Evolutionary conservation across 2,113 vertebrate species (phyloP).

Genomic region (Pelecanus crispus): DNA sequence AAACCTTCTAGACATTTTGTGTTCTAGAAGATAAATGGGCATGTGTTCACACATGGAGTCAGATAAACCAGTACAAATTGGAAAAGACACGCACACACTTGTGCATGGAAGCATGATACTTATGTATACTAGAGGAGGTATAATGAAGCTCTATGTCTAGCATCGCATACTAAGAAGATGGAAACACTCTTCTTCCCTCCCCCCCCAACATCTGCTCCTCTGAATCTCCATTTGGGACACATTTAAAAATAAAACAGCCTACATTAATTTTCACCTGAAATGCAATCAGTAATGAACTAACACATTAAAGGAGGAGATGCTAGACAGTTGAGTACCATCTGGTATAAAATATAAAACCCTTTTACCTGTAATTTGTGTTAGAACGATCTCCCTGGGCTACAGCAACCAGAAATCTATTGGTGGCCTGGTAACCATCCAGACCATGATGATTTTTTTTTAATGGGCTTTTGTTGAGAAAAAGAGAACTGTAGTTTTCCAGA

Average conservation of each 20-base stretch:
- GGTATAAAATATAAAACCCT: neutral
- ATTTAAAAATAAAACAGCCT: neutral
- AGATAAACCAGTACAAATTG: neutral
- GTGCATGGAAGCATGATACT: neutral
- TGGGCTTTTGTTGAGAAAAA: neutral
- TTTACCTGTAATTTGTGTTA: neutral
- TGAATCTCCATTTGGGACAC: neutral
- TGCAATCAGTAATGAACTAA: neutral
- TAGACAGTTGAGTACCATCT: neutral
- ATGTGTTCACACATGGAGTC: neutral
- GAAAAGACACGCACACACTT: neutral
- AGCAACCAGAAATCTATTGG: neutral
- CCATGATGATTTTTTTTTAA: neutral
- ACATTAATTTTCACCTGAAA: slow-evolving; percentile 20
- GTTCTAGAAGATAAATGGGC: neutral
- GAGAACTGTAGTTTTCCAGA: neutral
- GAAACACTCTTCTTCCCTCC: neutral
- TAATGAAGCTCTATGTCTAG: neutral
- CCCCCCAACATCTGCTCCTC: neutral
- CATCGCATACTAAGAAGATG: neutral
- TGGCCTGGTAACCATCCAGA: neutral
- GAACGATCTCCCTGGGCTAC: neutral
- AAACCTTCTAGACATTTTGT: neutral
- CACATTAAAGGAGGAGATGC: neutral
- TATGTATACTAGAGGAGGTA: neutral